Evolutionary conservation across 2,113 vertebrate genomes (phyloP).

Genomic region (Pithys albifrons): DNA sequence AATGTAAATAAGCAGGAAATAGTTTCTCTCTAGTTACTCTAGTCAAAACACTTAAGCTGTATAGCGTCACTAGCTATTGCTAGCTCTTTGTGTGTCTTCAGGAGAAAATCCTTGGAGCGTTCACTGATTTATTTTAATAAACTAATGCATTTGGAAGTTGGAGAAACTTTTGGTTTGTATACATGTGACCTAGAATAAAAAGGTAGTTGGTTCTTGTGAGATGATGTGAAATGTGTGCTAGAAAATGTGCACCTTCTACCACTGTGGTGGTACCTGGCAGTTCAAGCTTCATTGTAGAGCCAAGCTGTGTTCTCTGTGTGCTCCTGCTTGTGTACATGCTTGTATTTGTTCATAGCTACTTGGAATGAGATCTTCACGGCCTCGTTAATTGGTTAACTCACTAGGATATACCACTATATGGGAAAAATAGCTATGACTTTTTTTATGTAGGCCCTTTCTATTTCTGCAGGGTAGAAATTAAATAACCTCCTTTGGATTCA

Average conservation of each 20-base stretch:
- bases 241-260: background rate
- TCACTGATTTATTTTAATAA: background rate
- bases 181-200: background rate
- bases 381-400: background rate
- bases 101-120: background rate
- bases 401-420: background rate
- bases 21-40: background rate
- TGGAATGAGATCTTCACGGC: background rate
- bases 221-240: background rate
- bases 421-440: background rate
- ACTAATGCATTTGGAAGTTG: background rate
- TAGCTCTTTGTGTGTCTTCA: background rate
- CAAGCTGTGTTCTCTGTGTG: background rate
- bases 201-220: background rate
- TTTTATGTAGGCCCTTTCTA: background rate
- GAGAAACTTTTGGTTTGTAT: background rate
- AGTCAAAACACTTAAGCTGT: background rate
- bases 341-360: background rate
- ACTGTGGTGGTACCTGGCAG: background rate
- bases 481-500: background rate
- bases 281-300: background rate
- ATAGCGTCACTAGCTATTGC: background rate
- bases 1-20: background rate
- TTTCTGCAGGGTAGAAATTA: background rate
- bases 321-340: background rate